Percentiles rank a stretch among this genome's conserved stretches.
Conservation (phyloP, 2,113 vertebrate species). For the Baryphthengus martii region DNA sequence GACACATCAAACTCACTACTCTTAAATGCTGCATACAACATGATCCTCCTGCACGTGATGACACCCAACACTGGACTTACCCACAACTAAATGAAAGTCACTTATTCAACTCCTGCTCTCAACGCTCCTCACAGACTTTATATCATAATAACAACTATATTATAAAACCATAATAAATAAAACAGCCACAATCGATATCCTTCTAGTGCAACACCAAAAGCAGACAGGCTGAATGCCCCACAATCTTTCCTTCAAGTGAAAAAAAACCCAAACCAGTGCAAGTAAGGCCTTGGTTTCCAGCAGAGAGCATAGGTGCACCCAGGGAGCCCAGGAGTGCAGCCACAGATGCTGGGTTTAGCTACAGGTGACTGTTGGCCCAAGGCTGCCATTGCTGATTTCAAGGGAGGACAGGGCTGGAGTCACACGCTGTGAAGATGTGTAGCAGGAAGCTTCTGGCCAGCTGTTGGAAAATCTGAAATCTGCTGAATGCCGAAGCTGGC, state of each 20-base stretch:
- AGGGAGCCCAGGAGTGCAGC: background rate
- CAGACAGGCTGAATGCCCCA: background rate
- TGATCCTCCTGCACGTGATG: background rate
- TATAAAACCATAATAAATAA: background rate
- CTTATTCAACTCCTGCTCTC: background rate
- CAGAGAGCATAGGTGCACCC: background rate
- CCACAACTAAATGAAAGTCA: background rate
- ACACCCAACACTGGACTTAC: background rate
- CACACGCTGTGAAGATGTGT: background rate
- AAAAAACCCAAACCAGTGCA: background rate
- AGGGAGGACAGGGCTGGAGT: background rate
- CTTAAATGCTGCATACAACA: background rate
- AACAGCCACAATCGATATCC: background rate
- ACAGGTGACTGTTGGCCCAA: background rate
- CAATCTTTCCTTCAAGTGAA: background rate
- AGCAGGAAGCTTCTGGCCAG: background rate
- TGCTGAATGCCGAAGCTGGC: background rate
- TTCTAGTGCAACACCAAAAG: background rate
- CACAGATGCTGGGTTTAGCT: background rate
- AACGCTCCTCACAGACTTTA: background rate
- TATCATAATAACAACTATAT: background rate
- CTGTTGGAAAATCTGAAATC: constrained; percentile 16
- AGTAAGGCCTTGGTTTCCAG: background rate
- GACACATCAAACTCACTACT: background rate
- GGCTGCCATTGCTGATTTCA: background rate